These are phyloP conservation scores for Latheticus oryzae DNA, from an alignment of 2,888 invertebrate species.

Conservation along the genomic window DNA sequence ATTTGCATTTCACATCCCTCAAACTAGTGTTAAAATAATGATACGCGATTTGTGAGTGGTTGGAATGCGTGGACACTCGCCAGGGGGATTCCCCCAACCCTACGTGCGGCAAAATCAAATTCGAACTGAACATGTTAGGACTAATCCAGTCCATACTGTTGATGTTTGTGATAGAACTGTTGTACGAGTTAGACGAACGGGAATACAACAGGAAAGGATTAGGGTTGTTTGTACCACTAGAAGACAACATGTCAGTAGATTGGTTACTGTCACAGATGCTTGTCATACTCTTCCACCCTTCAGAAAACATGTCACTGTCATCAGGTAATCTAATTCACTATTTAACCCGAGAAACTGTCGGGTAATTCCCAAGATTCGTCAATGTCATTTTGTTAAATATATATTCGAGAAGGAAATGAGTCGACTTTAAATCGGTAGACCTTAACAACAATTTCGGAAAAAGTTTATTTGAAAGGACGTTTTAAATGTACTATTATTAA, in stretches of 20 bases:
- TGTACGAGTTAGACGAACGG: conserved; percentile 61
- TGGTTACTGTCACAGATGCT: conserved; percentile 63
- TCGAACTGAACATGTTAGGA: conserved; percentile 21
- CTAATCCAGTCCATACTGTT: conserved; percentile 41
- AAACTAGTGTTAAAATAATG: conserved; percentile 27
- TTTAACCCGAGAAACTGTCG: neutral
- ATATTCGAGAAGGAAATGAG: conserved; percentile 16
- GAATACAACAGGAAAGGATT: conserved; percentile 61
- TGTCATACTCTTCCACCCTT: conserved; percentile 60
- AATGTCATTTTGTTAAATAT: conserved; percentile 13
- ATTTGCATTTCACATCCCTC: conserved; percentile 34
- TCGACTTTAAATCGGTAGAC: conserved; percentile 11
- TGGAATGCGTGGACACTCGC: conserved; percentile 41
- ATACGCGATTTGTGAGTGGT: conserved; percentile 30
- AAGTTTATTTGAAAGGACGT: conserved; percentile 1
- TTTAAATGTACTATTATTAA: conserved; percentile 15
- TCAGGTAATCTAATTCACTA: conserved; percentile 59
- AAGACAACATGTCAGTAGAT: conserved; percentile 62
- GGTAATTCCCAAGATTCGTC: conserved; percentile 17
- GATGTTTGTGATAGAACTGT: conserved; percentile 61
- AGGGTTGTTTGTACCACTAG: conserved; percentile 64
- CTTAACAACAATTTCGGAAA: conserved; percentile 9
- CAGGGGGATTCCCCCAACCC: conserved; percentile 42
- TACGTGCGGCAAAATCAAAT: conserved; percentile 30
- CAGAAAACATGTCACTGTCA: conserved; percentile 64